Base-by-base conservation (phyloP, 2,113 vertebrate species). In the Lepidothrix coronata region DNA sequence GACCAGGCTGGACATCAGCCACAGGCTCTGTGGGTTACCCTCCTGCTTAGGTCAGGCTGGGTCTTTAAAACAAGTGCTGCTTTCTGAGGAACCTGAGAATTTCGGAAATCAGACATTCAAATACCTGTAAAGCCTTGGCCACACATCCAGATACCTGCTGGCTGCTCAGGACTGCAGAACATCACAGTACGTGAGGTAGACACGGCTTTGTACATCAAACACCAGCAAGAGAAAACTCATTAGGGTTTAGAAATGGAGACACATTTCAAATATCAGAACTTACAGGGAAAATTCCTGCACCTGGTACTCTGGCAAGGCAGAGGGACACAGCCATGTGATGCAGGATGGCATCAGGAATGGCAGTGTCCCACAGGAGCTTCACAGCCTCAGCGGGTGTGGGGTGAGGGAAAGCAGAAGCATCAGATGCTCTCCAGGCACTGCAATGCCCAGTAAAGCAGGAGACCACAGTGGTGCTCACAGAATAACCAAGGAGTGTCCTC, bases 1-100 rank as follows among this genome's bases (percentile, higher is more conserved):
- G 41, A 55, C 35, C 3, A 14, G 10, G 54, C 8, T 5, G 59
- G 86, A 72, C 22, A 58, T 6, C 0, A 0, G 54, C 62, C 1
- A 1, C 28, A 30, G 44, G 41, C 15, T 11, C 74, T 4, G 20
- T 1, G 15, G 46, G 76, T 25, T 73, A 24, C 18, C 22, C 19
- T 48, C 25, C 30, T 8, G 1, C 2, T 19, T 25, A 57, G 49
- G 41, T 0, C 3, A 54, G 30, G 57, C 28, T 59, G 21, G 0
- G 3, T 46, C 30, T 51, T 46, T 6, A 55, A 31, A 37, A 62
- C 24, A 57, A 55, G 13, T 0, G 8, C 16, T 90, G 52, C n/a
- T 41, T 37, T 14, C 22, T 25, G 22, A 67, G 4, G 22, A 72
- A 35, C 11, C 62, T 15, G 9, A 58, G 46, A 49, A 44, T 24